Evolutionary conservation across 1,140 invertebrate species (phyloP), one percentile per base, ranked within the genome.

Genomic region (Ips typographus): DNA sequence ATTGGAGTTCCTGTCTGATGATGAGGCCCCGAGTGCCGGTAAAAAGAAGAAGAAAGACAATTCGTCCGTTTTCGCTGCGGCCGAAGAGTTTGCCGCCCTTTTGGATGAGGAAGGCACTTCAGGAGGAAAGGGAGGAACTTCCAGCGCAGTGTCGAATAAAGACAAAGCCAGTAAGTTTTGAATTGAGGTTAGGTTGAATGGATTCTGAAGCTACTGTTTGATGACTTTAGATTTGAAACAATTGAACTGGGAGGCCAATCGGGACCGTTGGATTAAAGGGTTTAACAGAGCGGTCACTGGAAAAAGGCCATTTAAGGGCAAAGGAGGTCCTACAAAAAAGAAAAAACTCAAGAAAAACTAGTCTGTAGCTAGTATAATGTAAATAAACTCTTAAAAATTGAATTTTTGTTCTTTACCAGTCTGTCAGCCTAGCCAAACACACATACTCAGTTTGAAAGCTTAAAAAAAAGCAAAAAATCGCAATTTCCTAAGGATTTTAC

Each of bases 51-150:
- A 73, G 5, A 72, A 72, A 44, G 58, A 73, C n/a, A 57, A 73
- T 8, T 71, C 61, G 56, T 74, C 75, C 22, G 40, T 80, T 2
- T 81, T 81, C 71, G 79, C 79, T 2, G 77, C 80, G 4, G 80
- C 80, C 53, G 80, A 81, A 65, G 79, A 81, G 67, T 81, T 81
- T 74, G 78, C 80, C 6, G 68, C 75, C 4, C 47, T 81, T 42
- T 65, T 81, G 7, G 80, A 81, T 63, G 78, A 80, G 57, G 77
- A 78, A 70, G 79, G 78, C 2, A 73, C 65, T 69, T 75, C 77
- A 36, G 70, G 74, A 44, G 52, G 74, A 3, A 78, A 76, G 53
- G 73, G 76, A 37, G 79, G 79, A 42, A 73, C 72, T 71, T 80
- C 79, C 3, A 76, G 76, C 72, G 74, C 71, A 37, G 66, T 78